Evolutionary conservation across 2,888 invertebrate species (phyloP), one percentile per base, ranked within the genome.

Genomic region (Teleiodes luculella): DNA sequence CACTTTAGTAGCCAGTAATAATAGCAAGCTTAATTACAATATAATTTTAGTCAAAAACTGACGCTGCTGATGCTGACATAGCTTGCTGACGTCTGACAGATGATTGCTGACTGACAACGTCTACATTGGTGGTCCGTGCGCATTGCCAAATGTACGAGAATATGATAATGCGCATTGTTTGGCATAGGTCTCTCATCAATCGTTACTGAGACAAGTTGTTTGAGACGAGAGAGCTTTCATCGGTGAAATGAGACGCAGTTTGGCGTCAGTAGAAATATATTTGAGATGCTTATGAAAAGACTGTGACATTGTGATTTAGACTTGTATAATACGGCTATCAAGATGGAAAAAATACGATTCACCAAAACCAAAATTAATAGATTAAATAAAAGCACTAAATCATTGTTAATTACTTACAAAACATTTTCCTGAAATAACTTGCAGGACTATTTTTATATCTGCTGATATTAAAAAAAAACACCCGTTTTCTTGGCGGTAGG

Each of bases 81-180:
- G 24, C 20, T 47, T 33, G 46, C 46, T 47, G 46, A 47, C 46
- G 13, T 20, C 30, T 47, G 46, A 47, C 46, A 47, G 33, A 30
- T 47, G 46, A 47, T 47, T 13, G 24, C 49, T 49, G 49, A 49
- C 28, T 49, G 49, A 49, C 49, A 49, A 14, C 24, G 10, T 10
- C 48, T 37, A 37, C 49, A 6, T n/a, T 36, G 49, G 49, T 49
- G 49, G 49, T 49, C 49, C n/a, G 5, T 20, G 13, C 1, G 13
- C 49, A 24, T 11, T 49, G 49, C 49, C 49, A 49, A 49, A 28
- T 43, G 14, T 37, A 5, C 37, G 13, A 43, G 13, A 37, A 41
- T 41, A 41, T 18, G 7, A 11, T 6, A 28, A 14, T 13, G 18
- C 11, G 16, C 18, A 4, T 31, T 35, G n/a, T 35, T 20, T 48